Percentiles rank a stretch among this genome's conserved stretches.
These are phyloP conservation scores for Amphipyra berbera DNA, from an alignment of 2,888 invertebrate genomes.

Conservation along the genomic window DNA sequence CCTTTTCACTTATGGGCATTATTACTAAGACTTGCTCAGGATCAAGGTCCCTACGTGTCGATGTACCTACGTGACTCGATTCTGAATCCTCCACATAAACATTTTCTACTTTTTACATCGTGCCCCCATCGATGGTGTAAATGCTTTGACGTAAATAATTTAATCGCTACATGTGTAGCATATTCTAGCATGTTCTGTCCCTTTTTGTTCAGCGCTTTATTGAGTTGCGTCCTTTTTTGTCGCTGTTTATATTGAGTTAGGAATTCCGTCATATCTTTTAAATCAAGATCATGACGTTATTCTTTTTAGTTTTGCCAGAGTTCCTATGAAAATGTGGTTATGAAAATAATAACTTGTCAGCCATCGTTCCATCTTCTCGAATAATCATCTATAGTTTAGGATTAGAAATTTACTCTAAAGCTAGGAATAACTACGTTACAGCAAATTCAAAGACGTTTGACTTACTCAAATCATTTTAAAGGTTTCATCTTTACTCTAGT, in stretches of 20 bases:
- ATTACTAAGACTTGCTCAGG: constrained; percentile 63
- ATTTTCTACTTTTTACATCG: constrained; percentile 49
- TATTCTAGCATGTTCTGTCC: constrained; percentile 38
- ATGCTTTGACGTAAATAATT: constrained; percentile 48
- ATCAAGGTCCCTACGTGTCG: constrained; percentile 61
- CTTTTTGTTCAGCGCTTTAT: constrained; percentile 40
- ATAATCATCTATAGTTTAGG: no score
- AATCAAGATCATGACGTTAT: constrained; percentile 7
- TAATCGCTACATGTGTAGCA: constrained; percentile 48
- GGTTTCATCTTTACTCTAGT: background rate
- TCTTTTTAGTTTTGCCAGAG: background rate
- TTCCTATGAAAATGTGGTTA: no score
- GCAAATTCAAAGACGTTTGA: background rate
- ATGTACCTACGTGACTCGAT: constrained; percentile 59
- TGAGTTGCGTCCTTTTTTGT: constrained; percentile 30
- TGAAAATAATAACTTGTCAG: no score
- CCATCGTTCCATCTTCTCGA: no score
- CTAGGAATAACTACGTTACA: no score
- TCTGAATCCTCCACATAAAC: constrained; percentile 54
- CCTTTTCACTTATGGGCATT: constrained; percentile 69
- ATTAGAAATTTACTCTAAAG: no score
- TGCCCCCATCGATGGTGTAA: constrained; percentile 37
- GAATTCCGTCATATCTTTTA: constrained; percentile 8
- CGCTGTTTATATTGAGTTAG: constrained; percentile 20
- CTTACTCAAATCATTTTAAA: constrained; percentile 7